phyloP scores from a whole-genome alignment of 2,888 invertebrate genomes.

The Nymphalis c-album region DNA sequence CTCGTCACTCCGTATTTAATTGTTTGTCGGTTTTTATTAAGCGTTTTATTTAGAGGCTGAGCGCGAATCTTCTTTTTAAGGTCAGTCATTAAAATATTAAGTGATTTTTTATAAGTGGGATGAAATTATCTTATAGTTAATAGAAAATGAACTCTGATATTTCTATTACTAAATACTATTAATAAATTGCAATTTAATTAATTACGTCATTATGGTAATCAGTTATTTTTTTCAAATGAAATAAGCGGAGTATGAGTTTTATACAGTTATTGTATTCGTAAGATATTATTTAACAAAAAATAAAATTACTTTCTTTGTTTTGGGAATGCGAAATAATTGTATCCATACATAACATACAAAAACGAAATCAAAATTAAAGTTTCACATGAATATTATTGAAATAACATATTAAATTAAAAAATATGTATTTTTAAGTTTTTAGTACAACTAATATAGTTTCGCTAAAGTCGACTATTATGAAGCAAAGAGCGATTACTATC shows the following conservation, averaged over 20 bases:
- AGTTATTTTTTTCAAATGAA: too few relatives aligned
- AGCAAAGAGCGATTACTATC: slow-evolving; percentile 21
- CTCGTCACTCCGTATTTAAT: slow-evolving; percentile 56
- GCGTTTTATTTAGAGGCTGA: slow-evolving; percentile 31
- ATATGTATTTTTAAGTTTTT: too few relatives aligned
- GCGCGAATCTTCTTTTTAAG: slow-evolving; percentile 13
- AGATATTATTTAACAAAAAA: background rate
- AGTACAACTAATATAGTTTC: background rate
- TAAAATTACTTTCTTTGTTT: too few relatives aligned
- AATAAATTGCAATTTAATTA: background rate
- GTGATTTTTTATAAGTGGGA: slow-evolving; percentile 9
- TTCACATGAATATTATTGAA: too few relatives aligned
- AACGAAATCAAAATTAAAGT: too few relatives aligned
- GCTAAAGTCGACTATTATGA: slow-evolving; percentile 4
- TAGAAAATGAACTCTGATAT: background rate
- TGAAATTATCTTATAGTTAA: background rate
- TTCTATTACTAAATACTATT: background rate
- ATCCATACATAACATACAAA: too few relatives aligned
- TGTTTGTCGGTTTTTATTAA: slow-evolving; percentile 46
- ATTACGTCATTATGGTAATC: too few relatives aligned
- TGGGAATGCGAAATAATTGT: too few relatives aligned
- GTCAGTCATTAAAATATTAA: slow-evolving; percentile 20
- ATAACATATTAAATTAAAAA: too few relatives aligned
- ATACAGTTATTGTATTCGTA: background rate
- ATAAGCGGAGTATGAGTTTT: background rate